Evolutionary conservation across 1,140 invertebrate genomes (phyloP).

Genomic region (Adoxophyes honmai): DNA sequence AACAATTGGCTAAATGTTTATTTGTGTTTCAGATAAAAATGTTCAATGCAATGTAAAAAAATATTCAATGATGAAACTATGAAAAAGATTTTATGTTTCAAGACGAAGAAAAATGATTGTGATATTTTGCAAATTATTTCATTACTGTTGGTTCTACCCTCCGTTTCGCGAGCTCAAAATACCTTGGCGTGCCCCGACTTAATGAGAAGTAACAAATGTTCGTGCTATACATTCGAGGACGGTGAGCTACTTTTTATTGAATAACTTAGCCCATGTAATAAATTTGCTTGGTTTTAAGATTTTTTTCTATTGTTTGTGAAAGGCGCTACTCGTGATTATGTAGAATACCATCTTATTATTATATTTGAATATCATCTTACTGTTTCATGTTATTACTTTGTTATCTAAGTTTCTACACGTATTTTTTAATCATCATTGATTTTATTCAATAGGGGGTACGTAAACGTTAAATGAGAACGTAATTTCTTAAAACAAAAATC

Average conservation of each 20-base stretch:
- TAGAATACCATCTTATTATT: no score
- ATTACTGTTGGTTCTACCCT: slow-evolving; percentile 61
- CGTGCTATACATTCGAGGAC: slow-evolving; percentile 66
- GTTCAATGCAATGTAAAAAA: slow-evolving; percentile 42
- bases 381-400: no score
- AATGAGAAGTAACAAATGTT: slow-evolving; percentile 64
- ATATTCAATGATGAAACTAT: slow-evolving; percentile 64
- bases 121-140: slow-evolving; percentile 59
- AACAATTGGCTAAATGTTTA: slow-evolving; percentile 17
- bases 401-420: no score
- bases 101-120: slow-evolving; percentile 51
- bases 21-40: slow-evolving; percentile 46
- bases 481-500: no score
- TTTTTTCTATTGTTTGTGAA: neutral
- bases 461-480: no score
- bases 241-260: slow-evolving; percentile 40
- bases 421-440: no score
- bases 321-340: no score
- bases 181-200: slow-evolving; percentile 60
- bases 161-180: slow-evolving; percentile 69
- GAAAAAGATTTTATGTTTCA: slow-evolving; percentile 59
- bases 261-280: no score
- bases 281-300: no score
- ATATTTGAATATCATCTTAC: no score
- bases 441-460: no score